A percentile compares a stretch with the other conserved stretches of the same genome.
phyloP scores from a whole-genome alignment of 92 coral and sea anemone species.

The Zoanthus sociatus region DNA sequence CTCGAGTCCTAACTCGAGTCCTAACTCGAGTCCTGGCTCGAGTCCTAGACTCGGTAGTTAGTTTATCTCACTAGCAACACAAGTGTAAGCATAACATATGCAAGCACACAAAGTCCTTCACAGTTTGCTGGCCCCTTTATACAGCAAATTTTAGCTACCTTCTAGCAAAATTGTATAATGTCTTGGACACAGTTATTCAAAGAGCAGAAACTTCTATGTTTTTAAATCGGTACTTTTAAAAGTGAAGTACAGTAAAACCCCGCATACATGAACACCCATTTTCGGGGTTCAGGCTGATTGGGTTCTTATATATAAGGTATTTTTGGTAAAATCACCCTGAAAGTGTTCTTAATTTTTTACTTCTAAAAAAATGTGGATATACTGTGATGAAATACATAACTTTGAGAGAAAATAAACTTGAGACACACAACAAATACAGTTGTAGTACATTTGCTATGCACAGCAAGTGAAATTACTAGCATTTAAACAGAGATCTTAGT shows the following conservation, averaged over 20 bases:
- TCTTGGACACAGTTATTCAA: not conserved
- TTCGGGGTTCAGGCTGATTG: too few species aligned
- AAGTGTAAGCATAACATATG: not conserved
- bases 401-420: too few species aligned
- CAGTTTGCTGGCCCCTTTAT: not conserved
- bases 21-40: not conserved
- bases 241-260: not conserved
- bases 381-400: too few species aligned
- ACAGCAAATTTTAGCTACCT: not conserved
- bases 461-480: too few species aligned
- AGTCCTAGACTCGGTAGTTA: constrained; percentile 3
- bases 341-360: too few species aligned
- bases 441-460: too few species aligned
- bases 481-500: too few species aligned
- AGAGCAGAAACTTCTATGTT: not conserved
- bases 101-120: not conserved
- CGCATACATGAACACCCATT: too few species aligned
- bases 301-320: too few species aligned
- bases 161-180: not conserved
- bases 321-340: too few species aligned
- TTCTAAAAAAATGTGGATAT: too few species aligned
- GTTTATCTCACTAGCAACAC: constrained; percentile 5
- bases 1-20: not conserved
- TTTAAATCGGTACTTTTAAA: not conserved
- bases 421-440: too few species aligned